phyloP scores from a whole-genome alignment of 2,113 vertebrate genomes.

The Emydocephalus ijimae region DNA sequence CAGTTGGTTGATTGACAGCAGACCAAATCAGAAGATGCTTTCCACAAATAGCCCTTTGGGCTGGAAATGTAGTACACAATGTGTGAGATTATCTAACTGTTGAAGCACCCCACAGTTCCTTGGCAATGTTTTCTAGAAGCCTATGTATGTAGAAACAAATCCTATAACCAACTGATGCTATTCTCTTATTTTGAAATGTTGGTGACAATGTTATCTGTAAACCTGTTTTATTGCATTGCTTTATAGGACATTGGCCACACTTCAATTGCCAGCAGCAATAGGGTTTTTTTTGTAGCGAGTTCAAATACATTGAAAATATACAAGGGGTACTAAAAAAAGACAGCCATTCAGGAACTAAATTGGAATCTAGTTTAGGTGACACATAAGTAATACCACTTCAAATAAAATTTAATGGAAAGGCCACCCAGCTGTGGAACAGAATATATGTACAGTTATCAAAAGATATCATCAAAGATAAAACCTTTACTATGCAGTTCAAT shows the following conservation, averaged over 20 bases:
- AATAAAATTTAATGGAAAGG: conserved; percentile 24
- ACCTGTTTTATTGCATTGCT: neutral
- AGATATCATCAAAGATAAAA: conserved; percentile 3
- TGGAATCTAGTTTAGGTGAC: conserved; percentile 11
- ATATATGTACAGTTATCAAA: conserved; percentile 8
- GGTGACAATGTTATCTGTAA: neutral
- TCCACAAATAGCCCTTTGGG: neutral
- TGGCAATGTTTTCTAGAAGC: neutral
- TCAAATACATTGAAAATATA: conserved; percentile 23
- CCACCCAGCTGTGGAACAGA: neutral
- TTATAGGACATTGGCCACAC: neutral
- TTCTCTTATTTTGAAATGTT: neutral
- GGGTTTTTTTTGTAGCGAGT: neutral
- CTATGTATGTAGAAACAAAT: neutral
- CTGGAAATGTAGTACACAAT: neutral
- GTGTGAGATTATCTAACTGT: neutral
- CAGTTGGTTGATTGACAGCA: neutral
- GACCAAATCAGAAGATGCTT: neutral
- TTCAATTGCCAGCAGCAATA: neutral
- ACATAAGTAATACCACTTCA: conserved; percentile 23
- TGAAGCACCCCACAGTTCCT: neutral
- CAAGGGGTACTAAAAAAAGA: neutral
- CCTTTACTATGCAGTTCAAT: neutral
- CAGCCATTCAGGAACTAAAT: conserved; percentile 23
- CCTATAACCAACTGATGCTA: neutral